Evolutionary conservation across 2,888 invertebrate species (phyloP).

Genomic region (Selenia dentaria): DNA sequence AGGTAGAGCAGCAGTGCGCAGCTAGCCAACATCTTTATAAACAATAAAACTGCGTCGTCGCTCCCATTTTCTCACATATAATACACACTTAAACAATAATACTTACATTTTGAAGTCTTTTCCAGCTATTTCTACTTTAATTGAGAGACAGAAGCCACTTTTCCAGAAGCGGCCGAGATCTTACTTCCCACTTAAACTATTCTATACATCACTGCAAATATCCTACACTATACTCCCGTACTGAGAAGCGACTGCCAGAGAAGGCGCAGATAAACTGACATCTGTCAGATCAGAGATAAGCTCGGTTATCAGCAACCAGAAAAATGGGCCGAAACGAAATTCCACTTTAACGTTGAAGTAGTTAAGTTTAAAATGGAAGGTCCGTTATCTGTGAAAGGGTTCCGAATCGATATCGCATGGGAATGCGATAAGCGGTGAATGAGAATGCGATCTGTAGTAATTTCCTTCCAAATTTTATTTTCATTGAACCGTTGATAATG

Average conservation of each 20-base stretch:
- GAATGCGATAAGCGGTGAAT: slow-evolving; percentile 36
- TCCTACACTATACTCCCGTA: slow-evolving; percentile 8
- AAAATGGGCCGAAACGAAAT: slow-evolving; percentile 15
- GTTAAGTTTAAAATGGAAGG: slow-evolving; percentile 28
- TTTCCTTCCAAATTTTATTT: slow-evolving; percentile 31
- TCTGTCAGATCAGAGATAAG: slow-evolving; percentile 33
- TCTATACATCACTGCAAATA: slow-evolving; percentile 19
- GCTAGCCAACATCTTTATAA: no score
- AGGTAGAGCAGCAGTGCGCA: no score
- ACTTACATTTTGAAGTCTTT: slow-evolving; percentile 5
- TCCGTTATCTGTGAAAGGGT: slow-evolving; percentile 23
- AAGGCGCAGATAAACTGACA: slow-evolving; percentile 39
- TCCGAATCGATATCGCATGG: slow-evolving; percentile 23
- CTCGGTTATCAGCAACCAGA: slow-evolving; percentile 24
- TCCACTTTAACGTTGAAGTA: slow-evolving; percentile 21
- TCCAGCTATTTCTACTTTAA: neutral
- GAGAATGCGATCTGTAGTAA: slow-evolving; percentile 35
- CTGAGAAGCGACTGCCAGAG: slow-evolving; percentile 19
- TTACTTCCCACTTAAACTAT: slow-evolving; percentile 12
- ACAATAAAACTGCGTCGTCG: no score
- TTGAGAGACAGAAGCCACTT: slow-evolving; percentile 4
- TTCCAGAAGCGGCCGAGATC: slow-evolving; percentile 18
- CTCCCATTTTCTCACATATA: no score
- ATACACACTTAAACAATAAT: neutral
- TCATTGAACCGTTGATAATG: slow-evolving; percentile 25